Evolutionary conservation across 1,140 invertebrate genomes (phyloP).

Genomic region (Pseudachorutes palmiensis): DNA sequence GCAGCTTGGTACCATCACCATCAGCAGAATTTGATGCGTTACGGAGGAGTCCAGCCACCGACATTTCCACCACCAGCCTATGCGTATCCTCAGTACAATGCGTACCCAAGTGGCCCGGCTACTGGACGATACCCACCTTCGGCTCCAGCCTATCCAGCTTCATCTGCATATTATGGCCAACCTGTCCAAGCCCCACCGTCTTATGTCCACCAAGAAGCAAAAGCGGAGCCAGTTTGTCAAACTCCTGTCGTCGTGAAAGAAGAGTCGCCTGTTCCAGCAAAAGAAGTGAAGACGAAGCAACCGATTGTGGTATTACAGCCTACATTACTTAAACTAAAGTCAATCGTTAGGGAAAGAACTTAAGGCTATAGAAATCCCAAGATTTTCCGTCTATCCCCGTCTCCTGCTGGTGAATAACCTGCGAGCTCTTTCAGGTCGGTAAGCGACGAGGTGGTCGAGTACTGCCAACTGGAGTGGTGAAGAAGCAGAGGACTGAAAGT

Average conservation of each 20-base stretch:
- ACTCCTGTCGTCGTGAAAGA: not conserved
- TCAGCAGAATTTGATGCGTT: not conserved
- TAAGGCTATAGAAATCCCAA: not conserved
- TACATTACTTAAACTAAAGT: not conserved
- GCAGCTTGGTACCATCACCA: not conserved
- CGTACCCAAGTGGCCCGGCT: not conserved
- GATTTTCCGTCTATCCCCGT: not conserved
- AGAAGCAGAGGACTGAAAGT: constrained; percentile 60
- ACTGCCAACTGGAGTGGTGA: constrained; percentile 78
- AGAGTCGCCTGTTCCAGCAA: not conserved
- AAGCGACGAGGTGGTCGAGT: constrained; percentile 76
- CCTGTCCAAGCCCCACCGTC: not conserved
- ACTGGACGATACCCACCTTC: not conserved
- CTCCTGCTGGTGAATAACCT: constrained; percentile 21
- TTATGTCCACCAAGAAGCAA: not conserved
- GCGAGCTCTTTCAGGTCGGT: constrained; percentile 51
- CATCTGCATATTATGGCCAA: not conserved
- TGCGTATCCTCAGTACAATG: not conserved
- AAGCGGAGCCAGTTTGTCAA: not conserved
- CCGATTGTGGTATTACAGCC: not conserved
- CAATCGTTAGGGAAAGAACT: not conserved
- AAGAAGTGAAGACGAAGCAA: constrained; percentile 4
- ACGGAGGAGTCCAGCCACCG: not conserved
- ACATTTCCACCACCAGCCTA: constrained; percentile 2
- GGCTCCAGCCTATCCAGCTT: not conserved